Base-by-base conservation (phyloP, 2,888 invertebrate species). In the Campoplex capitator region DNA sequence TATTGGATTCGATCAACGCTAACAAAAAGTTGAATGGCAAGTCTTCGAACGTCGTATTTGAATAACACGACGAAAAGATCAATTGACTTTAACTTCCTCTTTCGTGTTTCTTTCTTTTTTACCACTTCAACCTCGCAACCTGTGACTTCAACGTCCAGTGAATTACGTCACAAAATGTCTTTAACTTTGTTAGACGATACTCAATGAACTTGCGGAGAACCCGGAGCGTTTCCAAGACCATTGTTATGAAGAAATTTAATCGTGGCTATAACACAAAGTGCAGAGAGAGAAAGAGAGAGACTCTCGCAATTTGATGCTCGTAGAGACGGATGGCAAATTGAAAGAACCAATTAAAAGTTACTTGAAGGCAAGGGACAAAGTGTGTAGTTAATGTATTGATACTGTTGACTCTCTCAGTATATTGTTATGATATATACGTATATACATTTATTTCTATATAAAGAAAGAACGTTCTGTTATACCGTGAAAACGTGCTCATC, bases 321-420 rank as follows among this genome's bases (percentile, higher is more conserved):
- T 13, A 13, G 18, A 58, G 28, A 73, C 75, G 62, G 75, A 82
- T 75, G 78, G 88, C 83, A 91, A 90, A 91, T 90, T 90, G 90
- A 90, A 92, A 90, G 90, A 91, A 88, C 90, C 91, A 92, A 93
- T 92, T 92, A 91, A 92, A 92, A 93, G 91, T 92, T 92, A 88
- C 87, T 88, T 83, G 23, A 73, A 81, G 54, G 4, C 62, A 62
- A 48, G 62, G 42, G 56, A 82, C 71, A 38, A 83, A 76, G 23
- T 23, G 67, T 71, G 48, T 70, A 32, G 54, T n/a, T 16, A 11
- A 42, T 76, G 8, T 68, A 73, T 76, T 35, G 76, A 82, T 65
- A 71, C 78, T 74, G 58, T 82, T 58, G 51, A 58, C 56, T 18
- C 58, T 28, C 4, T 73, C 32, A 7, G 32, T 85, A 56, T 48